Percentiles rank a stretch among this genome's conserved stretches.
Conservation (phyloP, 30 jellyfish, hydroid and myxozoan species). For the Catostylus mosaicus region DNA sequence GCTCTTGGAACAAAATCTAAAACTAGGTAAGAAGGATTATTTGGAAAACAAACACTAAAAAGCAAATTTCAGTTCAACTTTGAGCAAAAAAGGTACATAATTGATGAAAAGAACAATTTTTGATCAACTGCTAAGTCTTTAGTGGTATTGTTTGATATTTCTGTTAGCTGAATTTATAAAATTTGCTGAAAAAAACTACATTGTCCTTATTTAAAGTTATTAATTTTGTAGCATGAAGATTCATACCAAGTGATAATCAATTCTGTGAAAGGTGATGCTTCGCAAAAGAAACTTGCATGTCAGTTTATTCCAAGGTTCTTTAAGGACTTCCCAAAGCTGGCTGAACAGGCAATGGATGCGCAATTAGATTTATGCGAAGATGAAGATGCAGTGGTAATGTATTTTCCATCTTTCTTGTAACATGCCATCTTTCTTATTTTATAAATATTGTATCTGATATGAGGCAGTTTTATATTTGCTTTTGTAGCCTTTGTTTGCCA, state of each 20-base stretch:
- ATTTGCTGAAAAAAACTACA: not conserved
- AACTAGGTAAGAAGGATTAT: too few relatives aligned
- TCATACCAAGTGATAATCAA: conserved; percentile 73
- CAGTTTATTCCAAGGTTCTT: conserved; percentile 96
- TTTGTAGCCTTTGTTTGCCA: too few relatives aligned
- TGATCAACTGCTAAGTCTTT: not conserved
- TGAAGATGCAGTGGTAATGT: conserved; percentile 86
- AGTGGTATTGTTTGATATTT: not conserved
- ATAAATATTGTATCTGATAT: not conserved
- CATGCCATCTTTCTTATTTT: not conserved
- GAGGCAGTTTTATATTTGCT: not conserved
- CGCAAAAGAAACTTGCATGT: conserved; percentile 97
- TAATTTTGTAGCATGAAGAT: conserved; percentile 66
- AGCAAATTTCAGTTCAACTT: not conserved
- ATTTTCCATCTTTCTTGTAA: not conserved
- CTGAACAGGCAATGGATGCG: conserved; percentile 98
- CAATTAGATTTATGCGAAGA: conserved; percentile 97
- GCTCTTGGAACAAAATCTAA: too few relatives aligned
- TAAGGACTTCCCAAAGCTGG: conserved; percentile 85
- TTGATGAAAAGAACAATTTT: not conserved
- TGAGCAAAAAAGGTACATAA: not conserved
- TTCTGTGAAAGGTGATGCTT: conserved; percentile 88
- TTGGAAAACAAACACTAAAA: too few relatives aligned
- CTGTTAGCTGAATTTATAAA: not conserved
- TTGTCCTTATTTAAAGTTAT: not conserved